Evolutionary conservation across 2,113 vertebrate species (phyloP).

Genomic region (Gopherus evgoodei): DNA sequence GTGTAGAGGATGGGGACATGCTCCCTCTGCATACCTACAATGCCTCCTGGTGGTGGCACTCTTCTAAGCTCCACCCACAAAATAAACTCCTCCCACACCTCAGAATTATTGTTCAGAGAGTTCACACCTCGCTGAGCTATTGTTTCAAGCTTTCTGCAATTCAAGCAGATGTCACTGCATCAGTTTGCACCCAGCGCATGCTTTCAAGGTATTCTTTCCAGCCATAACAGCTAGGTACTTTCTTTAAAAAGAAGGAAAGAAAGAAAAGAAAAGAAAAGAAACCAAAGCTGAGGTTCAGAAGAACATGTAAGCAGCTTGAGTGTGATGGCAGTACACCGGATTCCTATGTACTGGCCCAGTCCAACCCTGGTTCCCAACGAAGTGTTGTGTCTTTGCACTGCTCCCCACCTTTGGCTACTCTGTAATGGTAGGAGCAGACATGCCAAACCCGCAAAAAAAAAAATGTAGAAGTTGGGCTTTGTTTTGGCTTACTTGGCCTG

Average conservation of each 20-base stretch:
- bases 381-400: neutral
- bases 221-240: neutral
- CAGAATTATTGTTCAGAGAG: neutral
- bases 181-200: neutral
- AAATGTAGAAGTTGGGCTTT: too few relatives aligned
- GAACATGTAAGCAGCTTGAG: neutral
- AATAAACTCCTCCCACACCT: neutral
- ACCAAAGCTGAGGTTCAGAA: neutral
- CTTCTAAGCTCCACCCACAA: neutral
- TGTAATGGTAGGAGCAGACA: neutral
- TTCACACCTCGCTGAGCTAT: neutral
- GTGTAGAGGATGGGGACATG: neutral
- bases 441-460: too few relatives aligned
- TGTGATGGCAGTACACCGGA: neutral
- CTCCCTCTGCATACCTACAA: too few relatives aligned
- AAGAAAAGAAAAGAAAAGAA: neutral
- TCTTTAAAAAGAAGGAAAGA: neutral
- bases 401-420: neutral
- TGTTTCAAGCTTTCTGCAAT: neutral
- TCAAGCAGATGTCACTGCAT: neutral
- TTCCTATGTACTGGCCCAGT: neutral
- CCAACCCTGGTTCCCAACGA: neutral
- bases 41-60: neutral
- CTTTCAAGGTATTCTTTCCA: neutral
- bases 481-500: too few relatives aligned